phyloP scores from a whole-genome alignment of 2,888 invertebrate species.

The Cacoxenus indagator region DNA sequence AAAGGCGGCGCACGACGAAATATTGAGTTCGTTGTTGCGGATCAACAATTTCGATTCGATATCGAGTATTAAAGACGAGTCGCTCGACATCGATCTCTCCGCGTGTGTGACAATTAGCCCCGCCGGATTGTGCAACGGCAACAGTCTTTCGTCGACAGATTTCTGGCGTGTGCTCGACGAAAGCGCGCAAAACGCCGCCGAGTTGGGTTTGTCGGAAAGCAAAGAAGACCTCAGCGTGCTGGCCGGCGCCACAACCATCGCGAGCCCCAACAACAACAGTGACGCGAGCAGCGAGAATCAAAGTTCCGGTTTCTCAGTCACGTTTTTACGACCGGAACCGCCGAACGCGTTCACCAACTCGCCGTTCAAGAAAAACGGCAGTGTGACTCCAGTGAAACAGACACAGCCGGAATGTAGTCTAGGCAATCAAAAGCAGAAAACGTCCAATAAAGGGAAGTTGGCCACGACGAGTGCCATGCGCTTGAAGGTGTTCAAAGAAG shows the following conservation, averaged over 20 bases:
- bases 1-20: conserved; percentile 66
- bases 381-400: conserved; percentile 45
- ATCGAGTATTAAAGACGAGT: conserved; percentile 69
- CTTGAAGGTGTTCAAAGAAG: conserved; percentile 57
- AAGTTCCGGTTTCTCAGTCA: conserved; percentile 59
- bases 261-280: conserved; percentile 34
- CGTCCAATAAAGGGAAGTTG: conserved; percentile 46
- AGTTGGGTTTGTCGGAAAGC: conserved; percentile 46
- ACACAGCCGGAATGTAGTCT: conserved; percentile 45
- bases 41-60: conserved; percentile 69
- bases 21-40: conserved; percentile 65
- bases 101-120: conserved; percentile 69
- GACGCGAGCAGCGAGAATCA: conserved; percentile 41
- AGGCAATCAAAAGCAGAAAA: conserved; percentile 31
- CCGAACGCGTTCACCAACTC: conserved; percentile 60
- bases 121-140: conserved; percentile 61
- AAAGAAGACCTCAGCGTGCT: conserved; percentile 38
- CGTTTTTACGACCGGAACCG: conserved; percentile 61
- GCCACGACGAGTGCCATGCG: conserved; percentile 51
- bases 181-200: conserved; percentile 64
- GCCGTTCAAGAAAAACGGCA: conserved; percentile 52
- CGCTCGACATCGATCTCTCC: conserved; percentile 68
- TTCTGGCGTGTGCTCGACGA: conserved; percentile 69
- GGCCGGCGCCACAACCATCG: conserved; percentile 26
- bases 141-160: conserved; percentile 67